Percentiles rank a stretch among this genome's conserved stretches.
These are phyloP conservation scores for Andrena minutula DNA, from an alignment of 2,888 invertebrate species.

Conservation along the genomic window DNA sequence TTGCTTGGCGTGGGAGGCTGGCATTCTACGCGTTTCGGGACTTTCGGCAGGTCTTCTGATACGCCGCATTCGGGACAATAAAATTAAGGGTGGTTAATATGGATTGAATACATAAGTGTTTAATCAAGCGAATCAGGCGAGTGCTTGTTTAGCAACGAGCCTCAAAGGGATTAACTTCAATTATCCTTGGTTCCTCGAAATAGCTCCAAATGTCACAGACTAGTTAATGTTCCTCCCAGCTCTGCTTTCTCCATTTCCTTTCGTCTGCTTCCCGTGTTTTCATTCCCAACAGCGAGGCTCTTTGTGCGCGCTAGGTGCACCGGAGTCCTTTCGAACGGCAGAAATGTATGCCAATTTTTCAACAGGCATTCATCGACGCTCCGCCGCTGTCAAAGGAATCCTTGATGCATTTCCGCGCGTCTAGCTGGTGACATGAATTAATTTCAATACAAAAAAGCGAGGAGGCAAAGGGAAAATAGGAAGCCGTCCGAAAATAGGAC, in stretches of 20 bases:
- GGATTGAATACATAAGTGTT: no score
- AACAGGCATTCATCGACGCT: constrained; percentile 58
- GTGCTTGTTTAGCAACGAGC: not conserved
- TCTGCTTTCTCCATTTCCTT: constrained; percentile 16
- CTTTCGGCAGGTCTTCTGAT: no score
- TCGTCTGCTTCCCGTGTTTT: constrained; percentile 51
- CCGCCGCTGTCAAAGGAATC: constrained; percentile 50
- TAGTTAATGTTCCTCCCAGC: constrained; percentile 14
- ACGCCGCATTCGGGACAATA: no score
- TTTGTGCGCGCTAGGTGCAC: constrained; percentile 47
- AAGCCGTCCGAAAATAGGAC: not conserved
- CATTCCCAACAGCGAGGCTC: constrained; percentile 50
- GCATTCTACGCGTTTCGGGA: no score
- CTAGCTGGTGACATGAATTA: constrained; percentile 56
- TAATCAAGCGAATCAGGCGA: no score
- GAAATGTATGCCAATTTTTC: constrained; percentile 67
- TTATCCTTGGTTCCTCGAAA: not conserved
- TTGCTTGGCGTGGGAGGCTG: no score
- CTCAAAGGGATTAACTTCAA: not conserved
- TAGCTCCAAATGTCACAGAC: constrained; percentile 1
- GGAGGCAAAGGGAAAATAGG: not conserved
- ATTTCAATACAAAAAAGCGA: constrained; percentile 47
- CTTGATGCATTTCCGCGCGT: constrained; percentile 45
- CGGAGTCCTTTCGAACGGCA: constrained; percentile 56
- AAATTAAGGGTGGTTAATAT: no score